Evolutionary conservation across 1,140 invertebrate species (phyloP).

Genomic region (Helicorthomorpha holstii): DNA sequence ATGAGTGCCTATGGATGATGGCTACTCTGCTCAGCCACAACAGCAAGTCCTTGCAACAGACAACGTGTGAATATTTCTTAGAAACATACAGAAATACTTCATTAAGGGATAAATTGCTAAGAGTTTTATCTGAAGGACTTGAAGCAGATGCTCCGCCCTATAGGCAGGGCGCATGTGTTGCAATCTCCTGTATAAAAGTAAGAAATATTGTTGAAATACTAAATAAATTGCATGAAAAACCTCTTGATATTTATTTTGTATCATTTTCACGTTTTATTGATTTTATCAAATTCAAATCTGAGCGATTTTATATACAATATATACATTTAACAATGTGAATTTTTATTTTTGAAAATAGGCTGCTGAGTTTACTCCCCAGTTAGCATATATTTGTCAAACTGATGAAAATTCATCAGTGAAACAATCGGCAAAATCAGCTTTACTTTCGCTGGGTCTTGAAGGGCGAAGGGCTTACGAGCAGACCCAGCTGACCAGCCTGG

Average conservation of each 20-base stretch:
- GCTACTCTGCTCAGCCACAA: background rate
- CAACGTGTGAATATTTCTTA: background rate
- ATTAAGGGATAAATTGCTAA: conserved; percentile 8
- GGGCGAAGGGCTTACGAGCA: conserved; percentile 26
- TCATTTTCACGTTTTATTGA: no score
- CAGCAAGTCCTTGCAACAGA: background rate
- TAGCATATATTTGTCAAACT: conserved; percentile 22
- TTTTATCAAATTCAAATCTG: no score
- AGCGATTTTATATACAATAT: background rate
- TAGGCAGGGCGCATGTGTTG: conserved; percentile 20
- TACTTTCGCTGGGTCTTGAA: conserved; percentile 23
- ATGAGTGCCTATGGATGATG: background rate
- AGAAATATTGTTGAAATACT: no score
- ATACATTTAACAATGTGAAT: background rate
- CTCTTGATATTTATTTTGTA: no score
- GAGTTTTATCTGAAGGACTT: conserved; percentile 22
- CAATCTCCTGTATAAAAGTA: conserved; percentile 9
- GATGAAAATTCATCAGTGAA: conserved; percentile 21
- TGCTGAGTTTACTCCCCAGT: conserved; percentile 20
- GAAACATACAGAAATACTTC: background rate
- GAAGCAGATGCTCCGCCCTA: conserved; percentile 21
- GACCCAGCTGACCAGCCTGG: conserved; percentile 26
- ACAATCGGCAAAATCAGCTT: conserved; percentile 20
- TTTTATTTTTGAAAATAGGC: conserved; percentile 16
- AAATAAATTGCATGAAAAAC: no score